Conservation (phyloP, 2,113 vertebrate species). For the Brachypodius melanocephalos region DNA sequence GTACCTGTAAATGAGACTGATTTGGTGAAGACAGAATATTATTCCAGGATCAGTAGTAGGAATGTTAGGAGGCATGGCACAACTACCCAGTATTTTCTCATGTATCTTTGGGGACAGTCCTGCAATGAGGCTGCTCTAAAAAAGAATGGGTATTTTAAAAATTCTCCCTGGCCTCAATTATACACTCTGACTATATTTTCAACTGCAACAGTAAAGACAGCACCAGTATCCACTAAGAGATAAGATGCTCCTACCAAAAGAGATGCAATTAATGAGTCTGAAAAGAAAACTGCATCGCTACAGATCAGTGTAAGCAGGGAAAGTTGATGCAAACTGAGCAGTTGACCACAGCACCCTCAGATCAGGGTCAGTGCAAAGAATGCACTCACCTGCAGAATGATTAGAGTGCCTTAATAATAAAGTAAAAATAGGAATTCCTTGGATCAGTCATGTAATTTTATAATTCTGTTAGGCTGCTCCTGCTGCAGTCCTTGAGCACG, state of each 20-base stretch:
- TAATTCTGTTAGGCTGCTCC: not conserved
- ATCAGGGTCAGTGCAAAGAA: not conserved
- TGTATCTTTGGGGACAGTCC: not conserved
- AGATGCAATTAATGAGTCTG: not conserved
- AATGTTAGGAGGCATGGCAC: not conserved
- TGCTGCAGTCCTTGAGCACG: not conserved
- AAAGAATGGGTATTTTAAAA: fast-evolving
- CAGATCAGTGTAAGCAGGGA: not conserved
- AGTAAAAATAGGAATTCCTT: not conserved
- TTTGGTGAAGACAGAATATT: not conserved
- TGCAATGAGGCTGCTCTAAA: not conserved
- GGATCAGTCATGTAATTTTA: not conserved
- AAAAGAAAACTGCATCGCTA: not conserved
- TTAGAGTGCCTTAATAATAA: not conserved
- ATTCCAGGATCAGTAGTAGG: not conserved
- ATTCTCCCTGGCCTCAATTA: not conserved
- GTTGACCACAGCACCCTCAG: not conserved
- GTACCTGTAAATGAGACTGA: not conserved
- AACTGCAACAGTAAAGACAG: not conserved
- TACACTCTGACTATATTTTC: not conserved
- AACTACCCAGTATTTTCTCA: not conserved
- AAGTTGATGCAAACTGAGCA: not conserved
- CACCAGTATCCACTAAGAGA: not conserved
- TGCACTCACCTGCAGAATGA: not conserved
- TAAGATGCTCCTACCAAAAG: not conserved